Conservation (phyloP, 2,113 vertebrate genomes). For the Nothobranchius kuhntae region DNA sequence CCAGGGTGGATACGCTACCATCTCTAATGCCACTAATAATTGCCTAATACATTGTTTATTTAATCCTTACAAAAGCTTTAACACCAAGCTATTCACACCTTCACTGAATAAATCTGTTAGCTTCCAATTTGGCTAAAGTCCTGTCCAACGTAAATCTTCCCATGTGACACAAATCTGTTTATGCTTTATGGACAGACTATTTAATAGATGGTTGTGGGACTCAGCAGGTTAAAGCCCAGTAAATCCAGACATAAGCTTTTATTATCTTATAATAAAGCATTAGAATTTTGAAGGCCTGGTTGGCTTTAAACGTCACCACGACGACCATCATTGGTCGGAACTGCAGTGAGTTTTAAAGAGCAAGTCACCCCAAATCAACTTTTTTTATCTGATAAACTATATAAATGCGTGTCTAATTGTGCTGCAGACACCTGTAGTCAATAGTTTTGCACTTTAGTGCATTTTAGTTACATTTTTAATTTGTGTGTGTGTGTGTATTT, state of each 20-base stretch:
- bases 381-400: too few species aligned
- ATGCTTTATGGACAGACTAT: conserved; percentile 5
- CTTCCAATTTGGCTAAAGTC: neutral
- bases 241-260: conserved; percentile 24
- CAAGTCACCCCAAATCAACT: too few species aligned
- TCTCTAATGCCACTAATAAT: conserved; percentile 3
- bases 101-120: conserved; percentile 10
- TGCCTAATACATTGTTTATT: conserved; percentile 6
- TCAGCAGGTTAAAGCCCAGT: conserved; percentile 35
- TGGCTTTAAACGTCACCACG: neutral
- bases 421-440: too few species aligned
- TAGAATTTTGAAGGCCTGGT: conserved; percentile 16
- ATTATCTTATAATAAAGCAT: conserved; percentile 10
- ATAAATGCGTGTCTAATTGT: too few species aligned
- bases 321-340: too few species aligned
- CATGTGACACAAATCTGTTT: neutral
- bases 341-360: too few species aligned
- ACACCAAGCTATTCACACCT: neutral
- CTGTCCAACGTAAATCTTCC: too few species aligned
- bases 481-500: too few species aligned
- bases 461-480: too few species aligned
- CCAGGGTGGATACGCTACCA: too few species aligned
- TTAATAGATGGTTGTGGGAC: conserved; percentile 27
- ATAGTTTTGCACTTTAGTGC: too few species aligned
- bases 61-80: conserved; percentile 10